Conservation (phyloP, 2,113 vertebrate genomes). For the cattle (Bos taurus) region ARS-UCD2.0 NC_037338.1:20290001-20290500, state of each 20-base stretch:
- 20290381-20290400: background rate
- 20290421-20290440: background rate
- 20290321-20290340: background rate
- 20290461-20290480: background rate
- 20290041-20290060: background rate
- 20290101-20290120: background rate
- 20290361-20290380: background rate
- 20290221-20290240: too few species aligned
- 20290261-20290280: background rate
- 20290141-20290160: background rate
- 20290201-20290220: background rate
- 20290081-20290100: background rate
- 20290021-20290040: background rate
- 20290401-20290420: background rate
- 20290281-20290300: background rate
- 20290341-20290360: background rate
- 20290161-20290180: background rate
- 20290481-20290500: background rate
- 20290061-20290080: background rate
- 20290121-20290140: too few species aligned
- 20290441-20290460: background rate
- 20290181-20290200: background rate
- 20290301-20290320: background rate
- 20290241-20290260: background rate
- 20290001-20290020: background rate